Conservation (phyloP, 2,888 invertebrate genomes). For the Psococerastis gibbosa region DNA sequence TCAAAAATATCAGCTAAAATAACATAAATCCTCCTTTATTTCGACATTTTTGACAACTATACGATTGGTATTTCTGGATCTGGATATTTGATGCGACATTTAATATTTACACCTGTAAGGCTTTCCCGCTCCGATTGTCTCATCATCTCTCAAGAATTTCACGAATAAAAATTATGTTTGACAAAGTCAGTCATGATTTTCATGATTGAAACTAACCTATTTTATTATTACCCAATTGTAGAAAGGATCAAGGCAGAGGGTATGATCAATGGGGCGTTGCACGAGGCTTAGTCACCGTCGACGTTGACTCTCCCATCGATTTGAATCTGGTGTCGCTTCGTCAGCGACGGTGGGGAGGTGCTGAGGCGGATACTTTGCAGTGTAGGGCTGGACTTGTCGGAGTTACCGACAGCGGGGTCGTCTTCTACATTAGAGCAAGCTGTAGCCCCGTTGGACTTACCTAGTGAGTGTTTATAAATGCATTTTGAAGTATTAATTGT, state of each 20-base stretch:
- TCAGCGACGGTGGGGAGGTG: constrained; percentile 28
- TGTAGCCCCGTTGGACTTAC: constrained; percentile 33
- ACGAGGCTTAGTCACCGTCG: constrained; percentile 35
- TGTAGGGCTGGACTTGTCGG: constrained; percentile 26
- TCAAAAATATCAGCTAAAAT: no score
- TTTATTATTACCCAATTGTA: neutral
- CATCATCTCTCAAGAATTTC: no score
- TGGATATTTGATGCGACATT: no score
- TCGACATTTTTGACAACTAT: no score
- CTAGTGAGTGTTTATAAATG: constrained; percentile 36
- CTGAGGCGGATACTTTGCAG: constrained; percentile 22
- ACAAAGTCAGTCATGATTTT: constrained; percentile 3
- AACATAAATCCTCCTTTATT: no score
- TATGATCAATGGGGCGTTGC: constrained; percentile 44
- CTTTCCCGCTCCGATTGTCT: no score
- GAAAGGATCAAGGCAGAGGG: constrained; percentile 22
- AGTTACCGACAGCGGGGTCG: constrained; percentile 33
- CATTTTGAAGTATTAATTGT: no score
- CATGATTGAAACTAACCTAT: neutral
- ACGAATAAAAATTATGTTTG: no score
- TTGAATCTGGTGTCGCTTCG: constrained; percentile 33
- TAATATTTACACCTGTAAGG: no score
- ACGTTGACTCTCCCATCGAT: constrained; percentile 24
- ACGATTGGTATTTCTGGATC: constrained; percentile 4
- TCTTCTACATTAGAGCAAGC: constrained; percentile 33